Evolutionary conservation across 2,113 vertebrate species (phyloP).

Genomic region (Ciconia maguari): DNA sequence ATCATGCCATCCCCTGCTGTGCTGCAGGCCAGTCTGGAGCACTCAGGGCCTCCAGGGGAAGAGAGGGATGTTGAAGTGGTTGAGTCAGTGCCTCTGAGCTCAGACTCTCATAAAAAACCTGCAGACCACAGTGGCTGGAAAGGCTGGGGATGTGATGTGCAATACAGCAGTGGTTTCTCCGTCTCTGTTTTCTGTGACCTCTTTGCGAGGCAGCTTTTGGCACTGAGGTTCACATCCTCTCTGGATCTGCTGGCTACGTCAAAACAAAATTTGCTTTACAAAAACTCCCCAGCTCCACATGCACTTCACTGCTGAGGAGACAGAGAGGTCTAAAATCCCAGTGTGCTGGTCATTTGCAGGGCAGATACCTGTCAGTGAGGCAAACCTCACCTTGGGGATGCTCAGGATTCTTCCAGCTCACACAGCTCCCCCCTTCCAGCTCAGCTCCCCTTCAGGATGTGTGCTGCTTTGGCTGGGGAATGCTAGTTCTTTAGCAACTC

Average conservation of each 20-base stretch:
- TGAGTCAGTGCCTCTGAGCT: constrained; percentile 13
- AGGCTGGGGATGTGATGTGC: background rate
- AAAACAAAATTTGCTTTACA: background rate
- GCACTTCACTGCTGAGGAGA: background rate
- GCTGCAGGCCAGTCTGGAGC: background rate
- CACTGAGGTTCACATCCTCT: background rate
- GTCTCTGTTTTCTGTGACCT: background rate
- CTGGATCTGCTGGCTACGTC: background rate
- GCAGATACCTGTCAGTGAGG: background rate
- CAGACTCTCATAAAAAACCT: background rate
- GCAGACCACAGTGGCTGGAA: background rate
- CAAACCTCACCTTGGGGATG: background rate
- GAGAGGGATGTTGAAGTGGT: background rate
- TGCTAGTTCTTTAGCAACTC: background rate
- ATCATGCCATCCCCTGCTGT: background rate
- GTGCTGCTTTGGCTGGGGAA: background rate
- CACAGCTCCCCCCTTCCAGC: background rate
- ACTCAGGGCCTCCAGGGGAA: background rate
- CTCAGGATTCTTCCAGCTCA: background rate
- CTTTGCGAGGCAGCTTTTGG: background rate
- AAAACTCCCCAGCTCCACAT: background rate
- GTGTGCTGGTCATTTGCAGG: background rate
- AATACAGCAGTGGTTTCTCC: background rate
- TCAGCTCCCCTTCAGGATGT: background rate
- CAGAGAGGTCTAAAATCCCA: background rate